These are phyloP conservation scores for Elysia chlorotica DNA, from an alignment of 1,140 invertebrate species.

Conservation along the genomic window DNA sequence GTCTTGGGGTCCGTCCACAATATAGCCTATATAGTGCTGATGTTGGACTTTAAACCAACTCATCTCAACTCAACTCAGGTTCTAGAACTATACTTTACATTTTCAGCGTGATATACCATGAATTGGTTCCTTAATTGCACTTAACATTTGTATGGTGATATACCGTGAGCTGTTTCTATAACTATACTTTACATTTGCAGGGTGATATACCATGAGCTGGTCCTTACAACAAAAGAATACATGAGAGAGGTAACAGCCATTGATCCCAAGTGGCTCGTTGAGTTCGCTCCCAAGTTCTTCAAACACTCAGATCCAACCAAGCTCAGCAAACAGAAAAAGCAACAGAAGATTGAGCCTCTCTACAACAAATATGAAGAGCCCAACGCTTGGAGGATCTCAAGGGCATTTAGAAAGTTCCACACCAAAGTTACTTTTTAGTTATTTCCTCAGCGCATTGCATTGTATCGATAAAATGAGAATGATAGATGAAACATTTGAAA, in stretches of 20 bases:
- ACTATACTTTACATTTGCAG: conserved; percentile 65
- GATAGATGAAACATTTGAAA: background rate
- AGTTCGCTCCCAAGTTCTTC: conserved; percentile 99
- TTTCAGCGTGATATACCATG: too few relatives aligned
- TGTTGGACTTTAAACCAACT: too few relatives aligned
- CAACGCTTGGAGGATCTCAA: conserved; percentile 98
- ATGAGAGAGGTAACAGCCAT: conserved; percentile 99
- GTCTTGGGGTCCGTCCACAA: too few relatives aligned
- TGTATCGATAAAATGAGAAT: background rate
- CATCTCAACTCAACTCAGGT: too few relatives aligned
- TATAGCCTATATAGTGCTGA: too few relatives aligned
- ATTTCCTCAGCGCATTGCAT: background rate
- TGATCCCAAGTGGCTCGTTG: conserved; percentile 99
- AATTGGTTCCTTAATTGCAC: too few relatives aligned
- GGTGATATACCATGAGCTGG: conserved; percentile 98
- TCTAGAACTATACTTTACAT: too few relatives aligned
- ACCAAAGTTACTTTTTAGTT: conserved; percentile 62
- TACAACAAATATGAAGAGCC: conserved; percentile 99
- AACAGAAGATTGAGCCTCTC: conserved; percentile 95
- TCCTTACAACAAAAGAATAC: conserved; percentile 99
- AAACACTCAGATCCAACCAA: conserved; percentile 99
- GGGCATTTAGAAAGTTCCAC: conserved; percentile 65
- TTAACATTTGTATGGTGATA: too few relatives aligned
- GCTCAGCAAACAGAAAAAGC: conserved; percentile 98
- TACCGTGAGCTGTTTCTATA: too few relatives aligned